These are phyloP conservation scores for Drosophila bunnanda DNA, from an alignment of 2,888 invertebrate genomes.

Conservation along the genomic window DNA sequence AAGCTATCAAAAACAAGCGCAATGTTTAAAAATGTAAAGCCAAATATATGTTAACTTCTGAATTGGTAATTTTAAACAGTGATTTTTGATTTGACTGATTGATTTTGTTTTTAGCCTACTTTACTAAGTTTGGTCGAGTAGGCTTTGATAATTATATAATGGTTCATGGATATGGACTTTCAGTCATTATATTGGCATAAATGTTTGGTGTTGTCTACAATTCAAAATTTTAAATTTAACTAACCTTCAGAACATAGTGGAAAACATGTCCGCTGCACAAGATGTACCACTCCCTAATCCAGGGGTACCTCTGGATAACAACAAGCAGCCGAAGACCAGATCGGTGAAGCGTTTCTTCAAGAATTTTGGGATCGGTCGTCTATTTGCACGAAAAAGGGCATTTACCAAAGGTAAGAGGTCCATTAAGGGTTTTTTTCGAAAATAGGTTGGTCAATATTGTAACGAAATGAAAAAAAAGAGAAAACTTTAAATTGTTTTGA, in stretches of 20 bases:
- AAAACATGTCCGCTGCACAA: neutral
- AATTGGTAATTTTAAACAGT: neutral
- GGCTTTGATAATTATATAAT: neutral
- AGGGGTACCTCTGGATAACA: too few relatives aligned
- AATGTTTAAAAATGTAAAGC: neutral
- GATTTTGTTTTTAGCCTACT: neutral
- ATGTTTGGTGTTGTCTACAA: neutral
- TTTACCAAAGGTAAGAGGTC: neutral
- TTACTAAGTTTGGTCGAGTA: neutral
- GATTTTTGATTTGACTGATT: neutral
- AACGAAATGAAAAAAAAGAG: too few relatives aligned
- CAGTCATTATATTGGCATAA: neutral
- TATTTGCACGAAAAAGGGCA: neutral
- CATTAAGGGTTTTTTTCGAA: neutral
- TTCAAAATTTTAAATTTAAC: neutral
- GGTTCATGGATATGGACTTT: neutral
- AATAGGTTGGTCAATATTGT: too few relatives aligned
- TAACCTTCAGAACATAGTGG: neutral
- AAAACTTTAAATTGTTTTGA: too few relatives aligned
- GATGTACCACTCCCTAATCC: neutral
- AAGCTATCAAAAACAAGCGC: neutral
- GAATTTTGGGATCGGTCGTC: neutral
- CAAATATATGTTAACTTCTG: neutral
- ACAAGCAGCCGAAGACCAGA: too few relatives aligned
- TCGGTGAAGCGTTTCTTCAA: neutral